Conservation (phyloP, 2,797 vertebrate species). For the Tarsius wallacei region DNA sequence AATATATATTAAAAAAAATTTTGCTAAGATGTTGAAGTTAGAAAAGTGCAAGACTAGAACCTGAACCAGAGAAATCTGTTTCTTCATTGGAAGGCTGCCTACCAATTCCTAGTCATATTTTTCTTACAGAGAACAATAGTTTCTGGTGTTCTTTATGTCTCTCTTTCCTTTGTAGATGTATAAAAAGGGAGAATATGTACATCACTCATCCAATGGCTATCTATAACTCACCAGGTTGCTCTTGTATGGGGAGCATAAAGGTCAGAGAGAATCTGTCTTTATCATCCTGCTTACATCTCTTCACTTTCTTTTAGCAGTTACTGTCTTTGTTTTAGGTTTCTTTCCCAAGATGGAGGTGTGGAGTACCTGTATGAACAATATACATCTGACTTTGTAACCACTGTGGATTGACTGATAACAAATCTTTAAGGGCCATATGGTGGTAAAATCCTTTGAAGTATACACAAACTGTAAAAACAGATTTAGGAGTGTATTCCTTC, state of each 20-base stretch:
- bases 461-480: conserved; percentile 79
- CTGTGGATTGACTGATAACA: conserved; percentile 55
- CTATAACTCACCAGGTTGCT: neutral
- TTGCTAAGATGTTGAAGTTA: neutral
- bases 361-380: neutral
- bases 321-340: conserved; percentile 35
- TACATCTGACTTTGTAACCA: conserved; percentile 47
- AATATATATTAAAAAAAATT: neutral
- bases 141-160: neutral
- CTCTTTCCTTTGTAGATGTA: neutral
- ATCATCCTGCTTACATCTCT: neutral
- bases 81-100: neutral
- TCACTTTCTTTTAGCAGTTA: neutral
- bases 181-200: neutral
- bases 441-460: conserved; percentile 67
- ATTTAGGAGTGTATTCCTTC: conserved; percentile 74
- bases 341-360: neutral
- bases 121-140: neutral
- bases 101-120: neutral
- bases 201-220: neutral
- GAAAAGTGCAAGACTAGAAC: neutral
- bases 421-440: conserved; percentile 69
- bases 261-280: neutral
- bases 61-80: neutral
- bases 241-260: neutral